Percentiles rank a stretch among this genome's conserved stretches.
These are phyloP conservation scores for Catocala sponsa DNA, from an alignment of 2,888 invertebrate species.

Conservation along the genomic window DNA sequence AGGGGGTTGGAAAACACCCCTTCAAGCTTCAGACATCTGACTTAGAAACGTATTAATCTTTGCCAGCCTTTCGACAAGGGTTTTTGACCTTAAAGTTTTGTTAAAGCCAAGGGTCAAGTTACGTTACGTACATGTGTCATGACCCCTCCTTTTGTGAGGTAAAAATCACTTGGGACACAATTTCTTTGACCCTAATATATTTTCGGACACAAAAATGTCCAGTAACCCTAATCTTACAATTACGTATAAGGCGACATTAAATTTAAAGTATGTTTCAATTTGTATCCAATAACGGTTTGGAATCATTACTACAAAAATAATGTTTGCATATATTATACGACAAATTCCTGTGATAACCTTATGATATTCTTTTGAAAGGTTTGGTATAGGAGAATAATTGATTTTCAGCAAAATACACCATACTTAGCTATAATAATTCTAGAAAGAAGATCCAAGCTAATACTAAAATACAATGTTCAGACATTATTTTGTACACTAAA, in stretches of 20 bases:
- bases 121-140: constrained; percentile 10
- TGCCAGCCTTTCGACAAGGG: constrained; percentile 39
- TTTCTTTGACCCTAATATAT: neutral
- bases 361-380: too few relatives aligned
- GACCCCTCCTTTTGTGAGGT: neutral
- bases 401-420: too few relatives aligned
- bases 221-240: neutral
- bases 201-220: neutral
- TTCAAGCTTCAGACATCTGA: constrained; percentile 59
- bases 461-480: neutral
- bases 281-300: too few relatives aligned
- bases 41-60: constrained; percentile 54
- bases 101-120: constrained; percentile 46
- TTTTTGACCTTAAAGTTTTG: constrained; percentile 42
- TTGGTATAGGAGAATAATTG: too few relatives aligned
- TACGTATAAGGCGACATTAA: neutral
- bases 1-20: constrained; percentile 58
- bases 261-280: neutral
- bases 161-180: neutral
- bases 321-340: too few relatives aligned
- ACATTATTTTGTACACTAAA: too few relatives aligned
- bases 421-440: too few relatives aligned
- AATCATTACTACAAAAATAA: too few relatives aligned
- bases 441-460: neutral
- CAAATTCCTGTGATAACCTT: too few relatives aligned